phyloP scores from a whole-genome alignment of 2,113 vertebrate genomes.

The Channa argus region DNA sequence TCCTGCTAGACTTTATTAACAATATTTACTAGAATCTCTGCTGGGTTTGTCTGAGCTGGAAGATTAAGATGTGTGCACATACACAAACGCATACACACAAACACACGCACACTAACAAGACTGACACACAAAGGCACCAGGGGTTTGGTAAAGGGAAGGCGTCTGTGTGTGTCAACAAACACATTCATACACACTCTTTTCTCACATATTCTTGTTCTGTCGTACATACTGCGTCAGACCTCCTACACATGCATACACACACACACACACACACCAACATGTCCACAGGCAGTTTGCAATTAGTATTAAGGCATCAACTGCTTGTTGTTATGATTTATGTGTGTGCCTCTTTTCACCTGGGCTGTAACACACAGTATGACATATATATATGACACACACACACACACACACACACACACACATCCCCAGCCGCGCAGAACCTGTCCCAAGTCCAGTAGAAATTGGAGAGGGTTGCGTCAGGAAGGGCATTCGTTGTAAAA shows the following conservation, averaged over 20 bases:
- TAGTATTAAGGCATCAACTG: conserved; percentile 11
- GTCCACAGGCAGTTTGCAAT: conserved; percentile 25
- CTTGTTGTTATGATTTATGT: conserved; percentile 26
- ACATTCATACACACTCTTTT: conserved; percentile 36
- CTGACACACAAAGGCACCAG: conserved; percentile 48
- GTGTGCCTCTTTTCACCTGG: conserved; percentile 7
- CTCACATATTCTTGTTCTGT: conserved; percentile 39
- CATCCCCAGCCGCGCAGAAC: conserved; percentile 10
- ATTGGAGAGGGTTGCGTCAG: too few species aligned
- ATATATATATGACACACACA: neutral
- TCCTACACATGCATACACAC: conserved; percentile 15
- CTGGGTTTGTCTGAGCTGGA: conserved; percentile 38
- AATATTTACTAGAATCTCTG: conserved; percentile 57
- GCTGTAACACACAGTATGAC: conserved; percentile 1
- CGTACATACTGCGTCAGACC: conserved; percentile 40
- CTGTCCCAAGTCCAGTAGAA: neutral
- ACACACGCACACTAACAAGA: conserved; percentile 23
- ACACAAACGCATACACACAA: conserved; percentile 18
- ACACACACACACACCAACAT: conserved; percentile 12
- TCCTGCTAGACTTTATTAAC: conserved; percentile 68
- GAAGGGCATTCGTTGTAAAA: too few species aligned
- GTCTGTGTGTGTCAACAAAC: conserved; percentile 28
- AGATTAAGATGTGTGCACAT: conserved; percentile 51
- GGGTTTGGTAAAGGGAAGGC: conserved; percentile 2
- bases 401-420: conserved; percentile 4